Percentiles rank a stretch among this genome's conserved stretches.
These are phyloP conservation scores for Falcaria lacertinaria DNA, from an alignment of 2,888 invertebrate species.

Conservation along the genomic window DNA sequence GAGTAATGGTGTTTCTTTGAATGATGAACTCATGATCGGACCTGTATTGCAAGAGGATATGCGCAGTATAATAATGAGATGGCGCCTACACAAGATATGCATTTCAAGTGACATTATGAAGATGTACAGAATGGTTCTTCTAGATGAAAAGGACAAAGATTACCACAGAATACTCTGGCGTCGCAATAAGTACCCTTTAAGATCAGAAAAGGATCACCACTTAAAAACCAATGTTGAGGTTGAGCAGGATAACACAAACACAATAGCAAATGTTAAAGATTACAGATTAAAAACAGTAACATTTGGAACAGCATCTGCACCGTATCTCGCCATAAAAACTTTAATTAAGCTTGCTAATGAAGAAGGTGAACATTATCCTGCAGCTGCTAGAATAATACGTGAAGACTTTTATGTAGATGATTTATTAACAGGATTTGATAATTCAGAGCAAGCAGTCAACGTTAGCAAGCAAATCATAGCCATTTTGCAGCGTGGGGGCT, in stretches of 20 bases:
- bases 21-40: slow-evolving; percentile 8
- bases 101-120: slow-evolving; percentile 7
- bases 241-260: too few species aligned
- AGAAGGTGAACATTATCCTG: slow-evolving; percentile 6
- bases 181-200: too few species aligned
- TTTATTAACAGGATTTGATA: slow-evolving; percentile 10
- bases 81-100: slow-evolving; percentile 7
- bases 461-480: slow-evolving; percentile 3
- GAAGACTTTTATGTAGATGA: slow-evolving; percentile 16
- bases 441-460: slow-evolving; percentile 3
- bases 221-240: too few species aligned
- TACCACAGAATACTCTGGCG: too few species aligned
- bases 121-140: slow-evolving; percentile 6
- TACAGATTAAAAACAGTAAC: slow-evolving; percentile 6
- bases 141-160: background rate
- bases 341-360: slow-evolving; percentile 12
- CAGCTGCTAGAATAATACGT: slow-evolving; percentile 3
- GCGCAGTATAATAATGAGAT: slow-evolving; percentile 8
- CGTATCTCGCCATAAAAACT: slow-evolving; percentile 13
- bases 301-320: slow-evolving; percentile 16
- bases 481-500: slow-evolving; percentile 8
- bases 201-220: too few species aligned
- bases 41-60: slow-evolving; percentile 8
- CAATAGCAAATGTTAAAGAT: too few species aligned
- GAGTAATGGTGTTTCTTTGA: slow-evolving; percentile 3